phyloP scores from a whole-genome alignment of 2,797 vertebrate genomes.

The Poeciliopsis turneri region DNA sequence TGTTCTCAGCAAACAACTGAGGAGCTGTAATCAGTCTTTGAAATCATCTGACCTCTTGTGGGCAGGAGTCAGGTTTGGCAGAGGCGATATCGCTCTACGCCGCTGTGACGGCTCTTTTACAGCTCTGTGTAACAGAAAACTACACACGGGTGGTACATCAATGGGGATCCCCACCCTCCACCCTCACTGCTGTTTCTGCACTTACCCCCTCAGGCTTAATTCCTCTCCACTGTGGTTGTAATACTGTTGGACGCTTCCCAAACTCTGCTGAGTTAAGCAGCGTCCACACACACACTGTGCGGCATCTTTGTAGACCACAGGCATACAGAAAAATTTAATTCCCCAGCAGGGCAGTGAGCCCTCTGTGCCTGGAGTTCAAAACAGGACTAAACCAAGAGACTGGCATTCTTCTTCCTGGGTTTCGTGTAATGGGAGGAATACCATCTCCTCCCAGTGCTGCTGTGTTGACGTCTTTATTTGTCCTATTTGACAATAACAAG shows the following conservation, averaged over 20 bases:
- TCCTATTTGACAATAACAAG: slow-evolving; percentile 7
- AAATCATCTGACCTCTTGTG: slow-evolving; percentile 16
- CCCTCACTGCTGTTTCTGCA: neutral
- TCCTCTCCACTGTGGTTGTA: slow-evolving; percentile 10
- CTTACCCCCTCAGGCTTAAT: neutral
- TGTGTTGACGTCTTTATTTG: slow-evolving; percentile 12
- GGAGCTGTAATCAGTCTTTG: slow-evolving; percentile 15
- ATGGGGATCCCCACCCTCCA: neutral
- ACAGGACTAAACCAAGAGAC: slow-evolving; percentile 12
- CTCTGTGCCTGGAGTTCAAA: neutral
- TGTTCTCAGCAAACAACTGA: slow-evolving; percentile 1
- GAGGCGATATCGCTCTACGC: slow-evolving; percentile 8
- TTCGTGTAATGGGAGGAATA: slow-evolving; percentile 6
- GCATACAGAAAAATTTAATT: slow-evolving; percentile 19
- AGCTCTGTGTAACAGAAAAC: neutral
- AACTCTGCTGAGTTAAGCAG: slow-evolving; percentile 15
- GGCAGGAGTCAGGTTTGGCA: slow-evolving; percentile 1
- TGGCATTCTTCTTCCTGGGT: slow-evolving; percentile 13
- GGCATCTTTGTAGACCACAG: slow-evolving; percentile 14
- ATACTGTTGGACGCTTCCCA: slow-evolving; percentile 23
- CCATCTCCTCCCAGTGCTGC: neutral
- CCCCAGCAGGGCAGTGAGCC: neutral
- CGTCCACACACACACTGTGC: neutral
- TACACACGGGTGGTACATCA: neutral
- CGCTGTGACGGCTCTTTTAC: slow-evolving; percentile 10